Base-by-base conservation (phyloP, 2,113 vertebrate genomes). In the Athene cunicularia region DNA sequence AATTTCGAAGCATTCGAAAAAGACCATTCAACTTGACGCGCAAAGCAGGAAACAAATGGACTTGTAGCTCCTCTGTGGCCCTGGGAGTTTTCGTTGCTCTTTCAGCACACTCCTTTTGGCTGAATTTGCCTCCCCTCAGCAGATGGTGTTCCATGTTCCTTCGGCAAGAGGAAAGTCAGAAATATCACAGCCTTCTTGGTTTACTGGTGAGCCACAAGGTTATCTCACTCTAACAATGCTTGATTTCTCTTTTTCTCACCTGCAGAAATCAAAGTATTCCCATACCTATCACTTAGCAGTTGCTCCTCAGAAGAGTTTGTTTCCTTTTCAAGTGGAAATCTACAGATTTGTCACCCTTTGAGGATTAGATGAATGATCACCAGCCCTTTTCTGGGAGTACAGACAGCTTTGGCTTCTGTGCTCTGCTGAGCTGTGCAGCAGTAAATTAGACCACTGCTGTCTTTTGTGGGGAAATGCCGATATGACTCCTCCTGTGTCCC, bases 251-350 rank as follows among this genome's bases (percentile, higher is more conserved):
- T 45, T 66, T 74, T 77, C 76, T 94, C 60, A 82, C 88, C 91
- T 88, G 80, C 85, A 73, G 89, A 80, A 94, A 77, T 91, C 83
- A 58, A 71, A 94, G 92, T 79, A 72, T 96, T 94, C 80, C 88
- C 68, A 58, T 15, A 76, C 39, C 64, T 79, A 62, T 93, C 73
- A n/a, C 93, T 95, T 92, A 89, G 70, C 76, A 58, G 62, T 93
- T 84, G 70, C 33, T 68, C 13, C 72, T 91, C 86, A 14, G 70
- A 76, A 77, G 59, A 80, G 60, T 91, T 95, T 60, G 73, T 85
- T 97, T 84, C 77, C 80, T 95, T 91, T 92, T 85, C 62, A 93
- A 94, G 81, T 87, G 80, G 73, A 89, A 95, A 91, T 87, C 60
- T 62, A 19, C 74, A 58, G 83, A 45, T 95, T 97, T 86, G 77